Conservation (phyloP, 2,888 invertebrate genomes). For the Labia minor region DNA sequence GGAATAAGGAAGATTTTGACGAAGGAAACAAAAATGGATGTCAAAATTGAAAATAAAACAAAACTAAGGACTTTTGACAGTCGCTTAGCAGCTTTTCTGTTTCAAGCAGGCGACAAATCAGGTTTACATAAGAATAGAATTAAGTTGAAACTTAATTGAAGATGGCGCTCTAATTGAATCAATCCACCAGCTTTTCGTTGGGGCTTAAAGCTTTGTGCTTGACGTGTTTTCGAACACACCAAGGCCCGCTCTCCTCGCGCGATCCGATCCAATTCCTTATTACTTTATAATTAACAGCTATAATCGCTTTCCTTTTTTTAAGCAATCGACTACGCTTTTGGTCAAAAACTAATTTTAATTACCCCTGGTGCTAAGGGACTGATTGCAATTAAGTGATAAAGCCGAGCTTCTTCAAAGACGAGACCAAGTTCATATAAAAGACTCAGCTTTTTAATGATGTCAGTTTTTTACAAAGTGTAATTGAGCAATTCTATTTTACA, state of each 20-base stretch:
- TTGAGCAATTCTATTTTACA: background rate
- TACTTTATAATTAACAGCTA: background rate
- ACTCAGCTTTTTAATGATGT: background rate
- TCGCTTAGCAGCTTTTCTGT: background rate
- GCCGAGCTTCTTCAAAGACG: background rate
- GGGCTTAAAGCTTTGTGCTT: background rate
- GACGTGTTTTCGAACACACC: background rate
- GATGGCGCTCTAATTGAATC: background rate
- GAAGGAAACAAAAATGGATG: too few relatives aligned
- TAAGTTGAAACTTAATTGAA: background rate
- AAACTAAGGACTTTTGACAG: background rate
- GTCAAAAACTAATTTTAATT: background rate
- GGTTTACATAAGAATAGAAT: background rate
- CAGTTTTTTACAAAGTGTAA: background rate
- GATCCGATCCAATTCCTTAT: background rate
- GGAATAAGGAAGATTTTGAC: too few relatives aligned
- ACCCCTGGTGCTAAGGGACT: background rate
- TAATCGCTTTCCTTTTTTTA: background rate
- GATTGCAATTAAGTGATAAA: background rate
- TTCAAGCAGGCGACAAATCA: background rate
- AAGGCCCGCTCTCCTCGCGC: background rate
- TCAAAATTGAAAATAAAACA: slow-evolving; percentile 8
- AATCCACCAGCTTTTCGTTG: background rate
- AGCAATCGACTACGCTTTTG: background rate
- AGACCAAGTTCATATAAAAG: background rate